These are phyloP conservation scores for Fratercula arctica DNA, from an alignment of 2,797 vertebrate genomes.

Conservation along the genomic window DNA sequence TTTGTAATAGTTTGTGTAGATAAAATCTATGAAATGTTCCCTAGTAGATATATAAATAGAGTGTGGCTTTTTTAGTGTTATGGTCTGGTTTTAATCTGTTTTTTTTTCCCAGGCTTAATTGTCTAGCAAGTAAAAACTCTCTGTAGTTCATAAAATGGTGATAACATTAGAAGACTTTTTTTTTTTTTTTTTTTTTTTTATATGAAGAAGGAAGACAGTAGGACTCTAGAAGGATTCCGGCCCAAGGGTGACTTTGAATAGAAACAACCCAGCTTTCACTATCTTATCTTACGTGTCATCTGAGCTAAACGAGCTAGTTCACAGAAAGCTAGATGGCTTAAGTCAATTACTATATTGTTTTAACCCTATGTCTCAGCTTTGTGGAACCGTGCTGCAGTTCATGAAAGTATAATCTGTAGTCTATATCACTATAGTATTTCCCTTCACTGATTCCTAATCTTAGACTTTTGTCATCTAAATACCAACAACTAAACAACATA, in stretches of 20 bases:
- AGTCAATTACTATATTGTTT: background rate
- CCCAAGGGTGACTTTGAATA: background rate
- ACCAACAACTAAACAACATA: background rate
- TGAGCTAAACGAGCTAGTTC: background rate
- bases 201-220: background rate
- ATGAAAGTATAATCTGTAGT: background rate
- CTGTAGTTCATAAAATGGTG: background rate
- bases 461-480: background rate
- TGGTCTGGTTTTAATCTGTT: background rate
- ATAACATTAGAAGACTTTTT: background rate
- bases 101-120: background rate
- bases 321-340: background rate
- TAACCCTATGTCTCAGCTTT: background rate
- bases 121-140: background rate
- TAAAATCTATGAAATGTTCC: background rate
- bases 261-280: background rate
- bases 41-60: background rate
- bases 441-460: background rate
- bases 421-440: background rate
- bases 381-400: background rate
- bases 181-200: too few relatives aligned
- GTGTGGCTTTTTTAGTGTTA: background rate
- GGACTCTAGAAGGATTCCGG: background rate
- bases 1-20: background rate
- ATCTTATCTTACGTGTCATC: background rate